A percentile compares a stretch with the other conserved stretches of the same genome.
phyloP scores from a whole-genome alignment of 1,140 invertebrate species.

The Zelostemma sp. region DNA sequence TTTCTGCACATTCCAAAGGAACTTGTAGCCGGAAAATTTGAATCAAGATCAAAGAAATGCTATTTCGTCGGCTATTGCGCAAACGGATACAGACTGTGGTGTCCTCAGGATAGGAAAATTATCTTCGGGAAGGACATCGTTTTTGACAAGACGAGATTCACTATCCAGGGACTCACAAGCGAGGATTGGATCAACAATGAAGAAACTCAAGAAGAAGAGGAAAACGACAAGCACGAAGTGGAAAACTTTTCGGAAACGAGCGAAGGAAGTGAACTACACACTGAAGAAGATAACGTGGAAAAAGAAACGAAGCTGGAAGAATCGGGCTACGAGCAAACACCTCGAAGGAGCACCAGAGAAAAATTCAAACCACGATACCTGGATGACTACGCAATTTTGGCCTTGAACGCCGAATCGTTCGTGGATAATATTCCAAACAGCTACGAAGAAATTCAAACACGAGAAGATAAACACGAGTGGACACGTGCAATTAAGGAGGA shows the following conservation, averaged over 20 bases:
- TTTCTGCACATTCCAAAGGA: constrained; percentile 20
- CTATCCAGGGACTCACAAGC: not conserved
- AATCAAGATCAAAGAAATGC: constrained; percentile 45
- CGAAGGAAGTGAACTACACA: not conserved
- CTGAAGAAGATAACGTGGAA: too few relatives aligned
- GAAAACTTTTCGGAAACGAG: not conserved
- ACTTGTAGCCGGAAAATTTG: constrained; percentile 32
- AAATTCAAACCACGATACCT: not conserved
- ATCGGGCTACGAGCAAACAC: too few relatives aligned
- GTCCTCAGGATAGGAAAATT: constrained; percentile 23
- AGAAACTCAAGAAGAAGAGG: not conserved
- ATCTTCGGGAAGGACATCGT: constrained; percentile 35
- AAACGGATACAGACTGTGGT: constrained; percentile 43
- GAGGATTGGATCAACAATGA: constrained; percentile 1
- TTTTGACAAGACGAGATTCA: constrained; percentile 22
- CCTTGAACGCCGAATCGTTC: constrained; percentile 12
- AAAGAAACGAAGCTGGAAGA: too few relatives aligned
- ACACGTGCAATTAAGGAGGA: constrained; percentile 37
- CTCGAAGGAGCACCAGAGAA: constrained; percentile 6
- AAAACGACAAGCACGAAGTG: not conserved
- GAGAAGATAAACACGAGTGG: constrained; percentile 2
- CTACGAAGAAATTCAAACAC: constrained; percentile 1
- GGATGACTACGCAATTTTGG: constrained; percentile 13
- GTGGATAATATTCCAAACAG: constrained; percentile 14
- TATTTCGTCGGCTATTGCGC: constrained; percentile 42